A percentile compares a stretch with the other conserved stretches of the same genome.
These are phyloP conservation scores for Caenorhabditis afra DNA, from an alignment of 2,888 invertebrate species.

Conservation along the genomic window DNA sequence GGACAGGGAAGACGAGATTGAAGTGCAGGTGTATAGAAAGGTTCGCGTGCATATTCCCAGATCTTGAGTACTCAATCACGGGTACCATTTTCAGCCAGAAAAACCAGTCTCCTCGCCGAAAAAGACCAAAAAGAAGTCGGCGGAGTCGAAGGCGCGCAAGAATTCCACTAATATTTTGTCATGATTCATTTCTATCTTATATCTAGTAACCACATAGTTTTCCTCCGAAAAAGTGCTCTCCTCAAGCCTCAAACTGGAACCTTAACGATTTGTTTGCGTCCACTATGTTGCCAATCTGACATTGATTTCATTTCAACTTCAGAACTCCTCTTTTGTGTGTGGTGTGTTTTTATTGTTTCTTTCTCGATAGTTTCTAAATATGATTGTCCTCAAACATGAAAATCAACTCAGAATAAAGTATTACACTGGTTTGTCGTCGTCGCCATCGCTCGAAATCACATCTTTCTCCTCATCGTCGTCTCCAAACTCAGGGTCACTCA, in stretches of 20 bases:
- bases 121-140: conserved; percentile 74
- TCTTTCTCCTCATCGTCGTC: conserved; percentile 21
- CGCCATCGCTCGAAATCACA: conserved; percentile 13
- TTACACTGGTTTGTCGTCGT: conserved; percentile 3
- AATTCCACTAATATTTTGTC: conserved; percentile 37
- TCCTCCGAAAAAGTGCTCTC: too few species aligned
- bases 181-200: conserved; percentile 4
- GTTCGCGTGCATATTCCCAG: conserved; percentile 11
- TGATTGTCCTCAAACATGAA: too few species aligned
- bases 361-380: too few species aligned
- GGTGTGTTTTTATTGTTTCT: neutral
- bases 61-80: too few species aligned
- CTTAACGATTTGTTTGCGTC: conserved; percentile 22
- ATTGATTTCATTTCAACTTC: neutral
- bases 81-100: conserved; percentile 62
- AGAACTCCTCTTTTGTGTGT: neutral
- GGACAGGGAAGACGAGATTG: conserved; percentile 61
- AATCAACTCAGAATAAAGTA: conserved; percentile 14
- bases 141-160: conserved; percentile 72
- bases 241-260: neutral
- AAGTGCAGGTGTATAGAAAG: conserved; percentile 62
- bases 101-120: conserved; percentile 68
- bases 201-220: conserved; percentile 7
- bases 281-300: conserved; percentile 47
- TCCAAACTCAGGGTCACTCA: conserved; percentile 8